Evolutionary conservation across 2,797 vertebrate genomes (phyloP).

Genomic region (Eulemur albifrons): DNA sequence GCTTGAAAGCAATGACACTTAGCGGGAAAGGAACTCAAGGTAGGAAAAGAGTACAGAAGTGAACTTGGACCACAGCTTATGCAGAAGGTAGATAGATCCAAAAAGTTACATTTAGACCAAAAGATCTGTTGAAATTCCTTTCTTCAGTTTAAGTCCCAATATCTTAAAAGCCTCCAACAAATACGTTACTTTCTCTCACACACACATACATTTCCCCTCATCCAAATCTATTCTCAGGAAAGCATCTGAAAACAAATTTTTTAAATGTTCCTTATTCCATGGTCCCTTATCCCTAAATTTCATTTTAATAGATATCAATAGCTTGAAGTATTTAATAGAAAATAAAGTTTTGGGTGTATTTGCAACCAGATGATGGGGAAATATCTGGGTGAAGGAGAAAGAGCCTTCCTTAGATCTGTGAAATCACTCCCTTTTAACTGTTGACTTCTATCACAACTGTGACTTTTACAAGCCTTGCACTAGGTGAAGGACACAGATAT

Average conservation of each 20-base stretch:
- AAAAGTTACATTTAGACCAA: background rate
- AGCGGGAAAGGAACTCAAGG: background rate
- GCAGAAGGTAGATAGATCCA: background rate
- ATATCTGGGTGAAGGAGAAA: background rate
- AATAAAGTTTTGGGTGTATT: background rate
- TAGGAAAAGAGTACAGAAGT: background rate
- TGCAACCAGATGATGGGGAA: background rate
- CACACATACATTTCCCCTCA: background rate
- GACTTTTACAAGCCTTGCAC: background rate
- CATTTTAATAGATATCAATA: constrained; percentile 29
- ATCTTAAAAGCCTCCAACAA: background rate
- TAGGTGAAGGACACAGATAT: background rate
- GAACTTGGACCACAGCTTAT: background rate
- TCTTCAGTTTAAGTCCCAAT: background rate
- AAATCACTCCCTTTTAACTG: background rate
- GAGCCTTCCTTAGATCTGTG: background rate
- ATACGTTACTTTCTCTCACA: background rate
- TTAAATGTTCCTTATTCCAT: background rate
- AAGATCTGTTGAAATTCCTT: background rate
- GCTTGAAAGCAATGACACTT: background rate
- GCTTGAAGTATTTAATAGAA: background rate
- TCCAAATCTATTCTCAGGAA: constrained; percentile 27
- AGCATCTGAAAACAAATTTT: background rate
- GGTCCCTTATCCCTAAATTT: background rate
- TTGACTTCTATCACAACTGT: background rate